Evolutionary conservation across 2,113 vertebrate species (phyloP).

Genomic region (Melanerpes aurifrons): DNA sequence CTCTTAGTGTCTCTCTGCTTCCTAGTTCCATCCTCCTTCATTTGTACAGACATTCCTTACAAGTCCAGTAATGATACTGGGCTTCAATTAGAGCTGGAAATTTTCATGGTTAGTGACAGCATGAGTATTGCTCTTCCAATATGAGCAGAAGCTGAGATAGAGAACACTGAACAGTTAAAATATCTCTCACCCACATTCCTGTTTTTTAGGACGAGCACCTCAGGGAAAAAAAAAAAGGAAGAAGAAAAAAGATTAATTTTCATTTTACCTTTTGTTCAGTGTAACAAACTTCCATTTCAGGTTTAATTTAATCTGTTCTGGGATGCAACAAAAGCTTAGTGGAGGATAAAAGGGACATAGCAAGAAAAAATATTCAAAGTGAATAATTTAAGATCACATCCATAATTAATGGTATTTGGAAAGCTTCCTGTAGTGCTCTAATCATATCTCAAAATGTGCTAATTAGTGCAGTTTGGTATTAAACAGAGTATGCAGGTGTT

Average conservation of each 20-base stretch:
- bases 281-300: constrained; percentile 56
- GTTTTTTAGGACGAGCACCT: not conserved
- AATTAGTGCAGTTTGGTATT: constrained; percentile 77
- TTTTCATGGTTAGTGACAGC: not conserved
- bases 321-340: constrained; percentile 71
- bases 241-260: constrained; percentile 45
- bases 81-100: not conserved
- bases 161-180: not conserved
- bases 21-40: not conserved
- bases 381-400: constrained; percentile 82
- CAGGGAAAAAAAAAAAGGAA: not conserved
- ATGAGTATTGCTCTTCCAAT: not conserved
- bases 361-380: constrained; percentile 74
- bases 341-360: constrained; percentile 74
- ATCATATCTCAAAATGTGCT: constrained; percentile 75
- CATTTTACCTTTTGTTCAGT: constrained; percentile 70
- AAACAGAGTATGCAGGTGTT: constrained; percentile 73
- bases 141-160: not conserved
- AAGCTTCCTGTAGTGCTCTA: constrained; percentile 73
- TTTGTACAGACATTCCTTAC: not conserved
- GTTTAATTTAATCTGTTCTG: constrained; percentile 73
- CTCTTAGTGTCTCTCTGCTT: not conserved
- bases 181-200: not conserved
- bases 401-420: constrained; percentile 81
- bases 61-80: not conserved